A percentile compares a stretch with the other conserved stretches of the same genome.
Conservation (phyloP, 1,140 invertebrate genomes). For the Drosophila triauraria region DNA sequence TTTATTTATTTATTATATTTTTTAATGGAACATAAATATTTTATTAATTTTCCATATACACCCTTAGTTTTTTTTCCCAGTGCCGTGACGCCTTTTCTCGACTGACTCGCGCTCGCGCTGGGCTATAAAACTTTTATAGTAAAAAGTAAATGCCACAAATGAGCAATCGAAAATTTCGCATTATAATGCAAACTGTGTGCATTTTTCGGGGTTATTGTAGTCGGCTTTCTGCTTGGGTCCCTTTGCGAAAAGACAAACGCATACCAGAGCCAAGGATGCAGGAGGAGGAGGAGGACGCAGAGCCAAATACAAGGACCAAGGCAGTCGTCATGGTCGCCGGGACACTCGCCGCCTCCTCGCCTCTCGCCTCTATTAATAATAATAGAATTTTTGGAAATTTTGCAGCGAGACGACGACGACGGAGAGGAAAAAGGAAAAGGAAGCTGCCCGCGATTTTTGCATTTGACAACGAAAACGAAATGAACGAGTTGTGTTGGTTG, state of each 20-base stretch:
- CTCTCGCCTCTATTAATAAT: slow-evolving; percentile 75
- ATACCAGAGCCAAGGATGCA: slow-evolving; percentile 54
- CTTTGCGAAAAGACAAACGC: slow-evolving; percentile 66
- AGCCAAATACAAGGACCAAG: slow-evolving; percentile 30
- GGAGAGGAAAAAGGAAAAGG: slow-evolving; percentile 72
- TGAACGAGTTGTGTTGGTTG: slow-evolving; percentile 52
- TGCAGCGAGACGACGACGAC: slow-evolving; percentile 39
- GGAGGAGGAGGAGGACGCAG: background rate
- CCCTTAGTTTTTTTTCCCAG: background rate
- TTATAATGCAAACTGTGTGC: slow-evolving; percentile 84
- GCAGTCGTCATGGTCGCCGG: slow-evolving; percentile 72
- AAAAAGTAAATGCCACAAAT: slow-evolving; percentile 84
- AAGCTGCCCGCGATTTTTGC: slow-evolving; percentile 76
- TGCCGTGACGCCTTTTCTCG: slow-evolving; percentile 21
- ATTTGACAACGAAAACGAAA: slow-evolving; percentile 72
- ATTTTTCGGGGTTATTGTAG: slow-evolving; percentile 82
- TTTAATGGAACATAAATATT: background rate
- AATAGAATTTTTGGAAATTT: slow-evolving; percentile 83
- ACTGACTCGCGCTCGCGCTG: slow-evolving; percentile 18
- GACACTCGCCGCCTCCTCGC: background rate
- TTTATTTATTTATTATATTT: too few relatives aligned
- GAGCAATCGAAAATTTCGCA: slow-evolving; percentile 84
- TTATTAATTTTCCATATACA: background rate
- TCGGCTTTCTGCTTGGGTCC: slow-evolving; percentile 45
- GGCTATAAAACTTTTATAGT: slow-evolving; percentile 82